These are phyloP conservation scores for Rhorus exstirpatorius DNA, from an alignment of 2,888 invertebrate genomes.

Conservation along the genomic window DNA sequence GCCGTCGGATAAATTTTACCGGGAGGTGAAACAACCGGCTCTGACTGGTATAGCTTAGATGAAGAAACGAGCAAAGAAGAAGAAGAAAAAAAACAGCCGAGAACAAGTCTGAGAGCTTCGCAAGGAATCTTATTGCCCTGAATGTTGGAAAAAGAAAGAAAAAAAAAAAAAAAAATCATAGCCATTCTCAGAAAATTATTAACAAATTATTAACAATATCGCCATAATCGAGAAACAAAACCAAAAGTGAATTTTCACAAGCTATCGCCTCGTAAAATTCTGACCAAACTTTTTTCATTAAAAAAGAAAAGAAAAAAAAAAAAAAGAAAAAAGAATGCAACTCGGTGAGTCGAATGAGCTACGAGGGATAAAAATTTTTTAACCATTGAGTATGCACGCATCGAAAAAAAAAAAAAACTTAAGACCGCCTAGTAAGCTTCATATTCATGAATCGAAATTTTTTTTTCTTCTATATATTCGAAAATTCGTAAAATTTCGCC, in stretches of 20 bases:
- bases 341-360: conserved; percentile 18
- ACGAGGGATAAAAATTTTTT: conserved; percentile 34
- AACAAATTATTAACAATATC: conserved; percentile 36
- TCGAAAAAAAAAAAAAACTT: conserved; percentile 36
- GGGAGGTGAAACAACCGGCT: too few species aligned
- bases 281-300: conserved; percentile 45
- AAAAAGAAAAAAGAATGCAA: conserved; percentile 4
- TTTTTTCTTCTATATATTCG: conserved; percentile 57
- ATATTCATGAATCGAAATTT: conserved; percentile 46
- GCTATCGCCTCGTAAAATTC: conserved; percentile 25
- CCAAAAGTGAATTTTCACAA: conserved; percentile 1
- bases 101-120: conserved; percentile 54
- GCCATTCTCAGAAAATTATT: conserved; percentile 21
- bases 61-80: conserved; percentile 35
- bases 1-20: too few species aligned
- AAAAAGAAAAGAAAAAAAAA: neutral
- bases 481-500: conserved; percentile 41
- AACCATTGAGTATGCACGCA: conserved; percentile 52
- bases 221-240: conserved; percentile 21
- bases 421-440: conserved; percentile 47
- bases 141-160: conserved; percentile 4
- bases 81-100: conserved; percentile 26
- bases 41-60: conserved; percentile 60
- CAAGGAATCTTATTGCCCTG: conserved; percentile 18
- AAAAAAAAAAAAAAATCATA: conserved; percentile 12